Base-by-base conservation (phyloP, 2,888 invertebrate genomes). In the Xestia rhomboidea region DNA sequence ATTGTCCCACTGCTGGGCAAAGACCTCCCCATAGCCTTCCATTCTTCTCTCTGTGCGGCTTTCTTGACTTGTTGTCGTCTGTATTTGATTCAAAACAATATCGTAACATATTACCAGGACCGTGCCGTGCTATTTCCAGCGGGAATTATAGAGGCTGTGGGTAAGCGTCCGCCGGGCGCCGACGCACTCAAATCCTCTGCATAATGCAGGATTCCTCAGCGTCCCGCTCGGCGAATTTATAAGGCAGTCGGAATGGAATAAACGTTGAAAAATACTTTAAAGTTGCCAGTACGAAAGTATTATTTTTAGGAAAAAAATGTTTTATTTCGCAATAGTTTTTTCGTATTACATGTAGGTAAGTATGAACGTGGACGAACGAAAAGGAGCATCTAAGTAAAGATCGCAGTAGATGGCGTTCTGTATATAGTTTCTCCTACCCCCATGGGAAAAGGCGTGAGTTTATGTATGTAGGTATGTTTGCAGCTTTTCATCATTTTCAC, bases 161-260 rank as follows among this genome's bases (percentile, higher is more conserved):
- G 60, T 51, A 27, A 41, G 41, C 60, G 44, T 21, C n/a, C 44
- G 51, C 44, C 60, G 44, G 18, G n/a, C 57, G 44, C n/a, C n/a
- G 76, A 83, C 79, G 79, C 84, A 84, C 78, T 84, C 76, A 81
- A 86, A 85, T 84, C 83, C 77, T 76, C 70, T 87, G 87, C 85
- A 87, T 87, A 87, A 87, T 88, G 84, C 79, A 83, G 73, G 74
- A 82, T 77, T 83, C 81, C 69, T 77, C 63, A 76, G 63, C 70
- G 49, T 74, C 44, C 66, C 64, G n/a, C 21, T 30, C 51, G 30
- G 54, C 27, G 41, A 71, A 70, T 77, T 74, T 80, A 70, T 74
- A 81, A 63, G 57, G 54, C 76, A 63, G 67, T 62, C 24, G n/a
- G 54, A 71, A 68, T 74, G 63, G 57, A 54, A 63, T 74, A 68